These are phyloP conservation scores for Brachyrhaphis roseni DNA, from an alignment of 2,797 vertebrate species.

Conservation along the genomic window DNA sequence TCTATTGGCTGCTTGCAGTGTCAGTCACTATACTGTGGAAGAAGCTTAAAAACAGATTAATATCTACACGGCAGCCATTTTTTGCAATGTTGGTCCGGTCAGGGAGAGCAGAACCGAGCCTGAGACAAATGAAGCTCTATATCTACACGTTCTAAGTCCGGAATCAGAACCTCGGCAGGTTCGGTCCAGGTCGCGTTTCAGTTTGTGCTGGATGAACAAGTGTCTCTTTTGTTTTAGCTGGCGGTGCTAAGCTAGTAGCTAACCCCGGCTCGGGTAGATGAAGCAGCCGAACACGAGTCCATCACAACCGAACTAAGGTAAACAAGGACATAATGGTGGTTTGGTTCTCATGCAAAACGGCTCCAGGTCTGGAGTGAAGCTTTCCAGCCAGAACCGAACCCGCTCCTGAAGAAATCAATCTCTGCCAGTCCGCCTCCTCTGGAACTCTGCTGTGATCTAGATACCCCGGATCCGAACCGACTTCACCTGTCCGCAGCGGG, in stretches of 20 bases:
- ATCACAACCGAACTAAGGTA: background rate
- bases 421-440: background rate
- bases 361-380: background rate
- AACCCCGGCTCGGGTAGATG: background rate
- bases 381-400: background rate
- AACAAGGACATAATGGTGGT: background rate
- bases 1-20: background rate
- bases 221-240: background rate
- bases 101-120: background rate
- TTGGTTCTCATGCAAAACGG: background rate
- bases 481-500: background rate
- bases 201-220: background rate
- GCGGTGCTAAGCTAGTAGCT: background rate
- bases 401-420: background rate
- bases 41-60: constrained; percentile 13
- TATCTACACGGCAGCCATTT: constrained; percentile 7
- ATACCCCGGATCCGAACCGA: background rate
- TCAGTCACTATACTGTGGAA: background rate
- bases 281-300: background rate
- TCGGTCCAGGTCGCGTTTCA: background rate
- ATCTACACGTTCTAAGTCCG: background rate
- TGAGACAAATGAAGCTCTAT: background rate
- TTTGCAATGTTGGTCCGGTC: background rate
- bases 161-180: background rate
- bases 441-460: background rate